Base-by-base conservation (phyloP, 2,113 vertebrate genomes). In the Rhynchomys soricoides region DNA sequence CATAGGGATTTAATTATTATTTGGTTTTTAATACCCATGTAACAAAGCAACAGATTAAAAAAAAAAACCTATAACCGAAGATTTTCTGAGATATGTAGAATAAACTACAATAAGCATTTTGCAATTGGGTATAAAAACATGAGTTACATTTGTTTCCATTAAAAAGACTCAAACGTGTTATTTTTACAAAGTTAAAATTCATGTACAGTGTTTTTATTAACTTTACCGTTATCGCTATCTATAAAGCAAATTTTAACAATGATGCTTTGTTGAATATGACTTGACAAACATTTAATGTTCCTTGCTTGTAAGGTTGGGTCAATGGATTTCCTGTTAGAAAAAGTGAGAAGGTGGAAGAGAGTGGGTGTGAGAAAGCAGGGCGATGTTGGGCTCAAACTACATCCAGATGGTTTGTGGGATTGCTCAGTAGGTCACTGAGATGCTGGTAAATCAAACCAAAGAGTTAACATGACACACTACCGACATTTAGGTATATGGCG, bases 31-130 rank as follows among this genome's bases (percentile, higher is more conserved):
- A 88, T 95, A 91, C 17, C 34, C 94, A 34, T 66, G 22, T 50
- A 79, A 83, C 55, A 95, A 88, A 95, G 48, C 55, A 95, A 92
- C 50, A 94, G 48, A 88, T 91, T 66, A 64, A 95, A 59, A 64
- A 95, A 57, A 81, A 68, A 70, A 82, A 45, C 93, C 11, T 45
- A 48, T 82, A 70, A 64, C 7, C 2, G 9, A 81, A 95, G 17
- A 7, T 93, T 87, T 94, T 93, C 62, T 95, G 83, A 81, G 89
- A 95, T 93, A 57, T 75, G 59, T 52, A 52, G 96, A 95, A 85
- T 92, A 88, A 88, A 45, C 10, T 93, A 22, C 78, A 31, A 40
- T 55, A 79, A 26, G 13, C 40, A 66, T 93, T 93, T 96, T 82
- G 70, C 86, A 59, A 57, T 40, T 90, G 52, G 29, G 89, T 93